These are phyloP conservation scores for Drosophila lacertosa DNA, from an alignment of 1,140 invertebrate genomes.

Conservation along the genomic window DNA sequence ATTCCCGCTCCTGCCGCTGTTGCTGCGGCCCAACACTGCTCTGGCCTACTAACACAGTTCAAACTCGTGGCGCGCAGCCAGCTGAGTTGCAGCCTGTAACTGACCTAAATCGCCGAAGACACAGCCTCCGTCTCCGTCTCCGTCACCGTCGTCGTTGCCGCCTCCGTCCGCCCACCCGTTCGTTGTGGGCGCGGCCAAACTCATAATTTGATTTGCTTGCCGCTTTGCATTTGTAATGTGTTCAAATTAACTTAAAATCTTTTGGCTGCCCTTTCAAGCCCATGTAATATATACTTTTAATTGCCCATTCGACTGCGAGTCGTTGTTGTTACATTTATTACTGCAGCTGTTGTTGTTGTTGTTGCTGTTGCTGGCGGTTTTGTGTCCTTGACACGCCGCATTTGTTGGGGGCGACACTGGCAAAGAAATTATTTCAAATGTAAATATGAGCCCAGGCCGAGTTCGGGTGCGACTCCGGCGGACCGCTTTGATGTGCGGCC, in stretches of 20 bases:
- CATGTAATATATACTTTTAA: slow-evolving; percentile 14
- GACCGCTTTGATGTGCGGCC: slow-evolving; percentile 38
- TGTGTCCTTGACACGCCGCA: slow-evolving; percentile 45
- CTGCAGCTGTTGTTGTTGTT: slow-evolving; percentile 3
- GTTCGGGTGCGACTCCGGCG: neutral
- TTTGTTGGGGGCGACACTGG: slow-evolving; percentile 17
- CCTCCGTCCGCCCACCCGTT: too few relatives aligned
- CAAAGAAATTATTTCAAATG: slow-evolving; percentile 33
- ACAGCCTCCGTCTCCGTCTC: too few relatives aligned
- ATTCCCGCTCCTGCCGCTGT: neutral
- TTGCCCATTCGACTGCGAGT: slow-evolving; percentile 17
- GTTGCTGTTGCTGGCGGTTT: slow-evolving; percentile 14
- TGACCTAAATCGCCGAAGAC: slow-evolving; percentile 73
- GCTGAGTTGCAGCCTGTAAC: slow-evolving; percentile 29
- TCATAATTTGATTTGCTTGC: slow-evolving; percentile 39
- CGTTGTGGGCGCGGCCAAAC: slow-evolving; percentile 22
- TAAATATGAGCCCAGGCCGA: slow-evolving; percentile 32
- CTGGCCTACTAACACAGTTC: slow-evolving; percentile 57
- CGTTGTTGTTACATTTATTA: neutral
- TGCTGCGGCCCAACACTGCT: slow-evolving; percentile 30
- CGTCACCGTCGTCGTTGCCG: too few relatives aligned
- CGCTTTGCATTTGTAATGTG: slow-evolving; percentile 27
- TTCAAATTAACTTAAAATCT: slow-evolving; percentile 37
- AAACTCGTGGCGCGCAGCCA: slow-evolving; percentile 4
- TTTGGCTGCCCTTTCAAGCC: slow-evolving; percentile 12